Conservation (phyloP, 2,113 vertebrate species). For the Oreochromis spilurus region DNA sequence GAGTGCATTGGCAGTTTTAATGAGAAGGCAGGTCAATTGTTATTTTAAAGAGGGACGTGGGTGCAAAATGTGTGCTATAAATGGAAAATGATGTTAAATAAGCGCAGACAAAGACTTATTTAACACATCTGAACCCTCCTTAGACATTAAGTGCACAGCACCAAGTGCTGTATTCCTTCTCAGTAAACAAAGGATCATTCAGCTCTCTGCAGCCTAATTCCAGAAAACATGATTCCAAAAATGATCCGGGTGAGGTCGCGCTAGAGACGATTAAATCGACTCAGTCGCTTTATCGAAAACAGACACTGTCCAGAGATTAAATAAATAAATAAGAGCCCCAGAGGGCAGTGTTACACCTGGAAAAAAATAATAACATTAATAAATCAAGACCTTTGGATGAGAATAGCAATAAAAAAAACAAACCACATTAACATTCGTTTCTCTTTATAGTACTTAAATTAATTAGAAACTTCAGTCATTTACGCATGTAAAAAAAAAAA, state of each 20-base stretch:
- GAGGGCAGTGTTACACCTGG: background rate
- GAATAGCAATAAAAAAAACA: background rate
- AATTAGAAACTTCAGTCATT: background rate
- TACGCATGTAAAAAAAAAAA: background rate
- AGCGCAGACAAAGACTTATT: background rate
- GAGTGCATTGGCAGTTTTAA: background rate
- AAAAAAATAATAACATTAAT: background rate
- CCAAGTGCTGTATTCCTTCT: background rate
- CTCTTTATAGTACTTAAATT: background rate
- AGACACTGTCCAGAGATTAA: background rate
- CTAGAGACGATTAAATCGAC: constrained; percentile 58
- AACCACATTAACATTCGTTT: background rate
- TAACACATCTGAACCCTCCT: background rate
- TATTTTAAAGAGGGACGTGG: background rate
- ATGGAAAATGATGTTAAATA: background rate
- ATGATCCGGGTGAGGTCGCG: constrained; percentile 72
- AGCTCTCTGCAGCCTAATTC: constrained; percentile 47
- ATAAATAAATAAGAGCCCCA: background rate
- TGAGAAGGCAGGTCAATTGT: background rate
- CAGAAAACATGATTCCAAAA: constrained; percentile 64
- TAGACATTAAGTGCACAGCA: constrained; percentile 10
- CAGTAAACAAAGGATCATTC: constrained; percentile 73
- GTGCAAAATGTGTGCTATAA: background rate
- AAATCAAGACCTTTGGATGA: background rate
- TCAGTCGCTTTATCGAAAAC: constrained; percentile 11